Evolutionary conservation across 2,113 vertebrate genomes (phyloP), one percentile per base, ranked within the genome.

Genomic region (Oreotrochilus melanogaster): DNA sequence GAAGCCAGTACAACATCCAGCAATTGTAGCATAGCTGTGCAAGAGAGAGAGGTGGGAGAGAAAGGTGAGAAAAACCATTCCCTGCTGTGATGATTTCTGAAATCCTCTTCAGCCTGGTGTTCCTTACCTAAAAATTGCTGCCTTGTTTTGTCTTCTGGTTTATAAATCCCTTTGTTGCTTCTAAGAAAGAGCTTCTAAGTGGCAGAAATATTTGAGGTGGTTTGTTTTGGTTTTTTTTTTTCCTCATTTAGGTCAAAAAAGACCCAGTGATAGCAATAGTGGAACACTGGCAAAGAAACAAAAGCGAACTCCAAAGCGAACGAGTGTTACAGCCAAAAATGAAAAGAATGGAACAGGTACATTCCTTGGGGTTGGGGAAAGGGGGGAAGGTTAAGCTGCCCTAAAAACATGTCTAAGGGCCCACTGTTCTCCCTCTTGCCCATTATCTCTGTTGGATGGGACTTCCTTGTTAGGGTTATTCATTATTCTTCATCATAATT

Each of bases 261-360:
- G 99, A 58, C 94, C 98, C 86, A 98, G 97, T 33, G 99, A 99
- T 53, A 97, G 98, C 92, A 98, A 89, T 73, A 96, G 95, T 28
- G 98, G 98, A 69, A 98, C 99, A 7, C 78, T 98, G 58, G 97
- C 99, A 64, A 99, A 99, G 96, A 99, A 99, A 81, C 99, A 98
- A 50, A 99, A 99, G 97, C 99, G 99, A 60, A 99, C 98, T 93
- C 99, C 99, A 98, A 99, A 99, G 97, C 98, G 98, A 92, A 91
- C 97, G 24, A 98, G 96, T 96, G 96, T 98, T 42, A 92, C 97
- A 35, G 96, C 97, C 95, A 99, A 99, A 98, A 98, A 92, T 88
- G 99, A 99, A 76, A 99, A 99, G 97, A 99, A 99, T 78, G 99
- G 99, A 92, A 97, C 99, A 98, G 99, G 99, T 99, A 86, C 22